Evolutionary conservation across 1,140 invertebrate genomes (phyloP).

Genomic region (Lordiphosa stackelbergi): DNA sequence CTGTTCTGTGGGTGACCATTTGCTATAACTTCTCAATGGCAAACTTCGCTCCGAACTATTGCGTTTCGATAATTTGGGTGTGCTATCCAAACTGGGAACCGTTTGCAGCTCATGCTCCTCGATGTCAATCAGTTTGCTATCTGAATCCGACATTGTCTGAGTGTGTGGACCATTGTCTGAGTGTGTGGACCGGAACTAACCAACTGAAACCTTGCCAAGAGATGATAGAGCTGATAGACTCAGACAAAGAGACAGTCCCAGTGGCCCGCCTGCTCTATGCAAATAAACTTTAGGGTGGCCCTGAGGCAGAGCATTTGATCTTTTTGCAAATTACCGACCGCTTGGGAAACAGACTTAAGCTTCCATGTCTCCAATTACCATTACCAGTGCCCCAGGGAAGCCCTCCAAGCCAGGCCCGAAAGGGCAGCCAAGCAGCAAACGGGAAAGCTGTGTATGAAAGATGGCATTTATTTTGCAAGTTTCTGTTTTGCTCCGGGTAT

Average conservation of each 20-base stretch:
- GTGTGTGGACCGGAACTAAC: slow-evolving; percentile 52
- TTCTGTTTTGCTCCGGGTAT: slow-evolving; percentile 5
- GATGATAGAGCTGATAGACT: no score
- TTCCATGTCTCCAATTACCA: slow-evolving; percentile 47
- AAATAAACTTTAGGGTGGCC: slow-evolving; percentile 47
- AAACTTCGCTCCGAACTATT: slow-evolving; percentile 70
- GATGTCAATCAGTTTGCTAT: slow-evolving; percentile 36
- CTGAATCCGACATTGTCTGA: slow-evolving; percentile 60
- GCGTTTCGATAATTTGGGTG: slow-evolving; percentile 59
- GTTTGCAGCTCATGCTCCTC: slow-evolving; percentile 51
- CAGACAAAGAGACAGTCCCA: slow-evolving; percentile 1
- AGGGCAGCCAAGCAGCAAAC: slow-evolving; percentile 34
- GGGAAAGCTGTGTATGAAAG: slow-evolving; percentile 2
- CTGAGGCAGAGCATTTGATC: slow-evolving; percentile 36
- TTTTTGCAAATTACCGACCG: slow-evolving; percentile 31
- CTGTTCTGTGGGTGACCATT: slow-evolving; percentile 79
- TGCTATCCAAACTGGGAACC: slow-evolving; percentile 50
- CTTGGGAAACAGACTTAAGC: slow-evolving; percentile 38
- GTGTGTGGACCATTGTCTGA: slow-evolving; percentile 40
- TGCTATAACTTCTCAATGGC: slow-evolving; percentile 76
- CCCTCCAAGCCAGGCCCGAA: slow-evolving; percentile 20
- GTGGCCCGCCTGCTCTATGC: slow-evolving; percentile 24
- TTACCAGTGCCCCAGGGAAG: slow-evolving; percentile 18
- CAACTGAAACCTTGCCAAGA: slow-evolving; percentile 12
- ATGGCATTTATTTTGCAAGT: not conserved